Evolutionary conservation across 2,888 invertebrate species (phyloP), one percentile per base, ranked within the genome.

Genomic region (Drosophila melanosoma): DNA sequence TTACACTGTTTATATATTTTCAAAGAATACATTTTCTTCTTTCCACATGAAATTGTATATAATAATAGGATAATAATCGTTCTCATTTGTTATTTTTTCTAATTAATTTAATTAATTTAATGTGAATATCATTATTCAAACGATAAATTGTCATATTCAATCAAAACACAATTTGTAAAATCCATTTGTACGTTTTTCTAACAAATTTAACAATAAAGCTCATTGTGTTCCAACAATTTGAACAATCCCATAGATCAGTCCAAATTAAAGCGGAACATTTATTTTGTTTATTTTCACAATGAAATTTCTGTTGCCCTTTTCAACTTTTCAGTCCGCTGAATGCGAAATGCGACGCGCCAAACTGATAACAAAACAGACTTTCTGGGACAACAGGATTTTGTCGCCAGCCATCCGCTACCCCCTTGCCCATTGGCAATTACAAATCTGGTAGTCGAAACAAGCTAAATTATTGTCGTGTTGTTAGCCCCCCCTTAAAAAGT

Each of bases 321-420:
- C 64, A 66, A 73, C 70, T 83, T 88, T 80, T 70, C 81, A 83
- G 67, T 85, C 63, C 69, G 69, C 63, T 84, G 78, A 74, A 72
- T 85, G 65, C 74, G 66, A 73, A 83, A 81, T 79, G 74, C 69
- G 53, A 64, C 45, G 51, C 63, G 52, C 38, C 57, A 67, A 63
- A 53, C 73, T 70, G 70, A 68, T 68, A 68, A 60, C 73, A 69
- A 65, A 80, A 70, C 74, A 23, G 51, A 48, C n/a, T 60, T 64
- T 52, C n/a, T 33, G 12, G 70, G 29, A 48, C 73, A 74, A 61
- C 73, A 65, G 59, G 69, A 60, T 64, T 61, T 54, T 57, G 52
- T 54, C 54, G 49, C 52, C 58, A 33, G 51, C n/a, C 32, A 11
- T 2, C 7, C 17, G 42, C 29, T 17, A 32, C 52, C 6, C 29